Conservation (phyloP, 2,113 vertebrate species). For the Aegypius monachus region DNA sequence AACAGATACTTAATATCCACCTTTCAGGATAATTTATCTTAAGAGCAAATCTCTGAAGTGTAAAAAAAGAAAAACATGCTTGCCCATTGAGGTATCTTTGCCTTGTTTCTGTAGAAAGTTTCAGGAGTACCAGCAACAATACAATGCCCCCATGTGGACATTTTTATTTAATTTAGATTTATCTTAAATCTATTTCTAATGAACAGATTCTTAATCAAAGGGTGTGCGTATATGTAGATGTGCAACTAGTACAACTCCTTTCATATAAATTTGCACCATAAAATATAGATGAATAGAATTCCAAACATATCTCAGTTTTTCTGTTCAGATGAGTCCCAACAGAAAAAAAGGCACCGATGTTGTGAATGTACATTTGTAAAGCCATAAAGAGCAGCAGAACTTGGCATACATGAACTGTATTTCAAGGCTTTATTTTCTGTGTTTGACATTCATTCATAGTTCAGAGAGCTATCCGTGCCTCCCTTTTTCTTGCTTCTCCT, state of each 20-base stretch:
- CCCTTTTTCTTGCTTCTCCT: background rate
- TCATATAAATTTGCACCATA: background rate
- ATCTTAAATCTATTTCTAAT: background rate
- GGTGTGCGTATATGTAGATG: background rate
- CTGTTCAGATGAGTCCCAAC: background rate
- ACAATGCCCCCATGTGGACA: conserved; percentile 57
- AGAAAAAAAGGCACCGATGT: background rate
- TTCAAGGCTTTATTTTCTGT: background rate
- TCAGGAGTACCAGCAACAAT: conserved; percentile 18
- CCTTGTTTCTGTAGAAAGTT: background rate
- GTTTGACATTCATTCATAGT: background rate
- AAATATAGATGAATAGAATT: background rate
- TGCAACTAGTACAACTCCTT: background rate
- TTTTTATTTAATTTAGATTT: background rate
- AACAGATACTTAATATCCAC: background rate
- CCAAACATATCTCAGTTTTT: background rate
- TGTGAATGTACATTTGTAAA: background rate
- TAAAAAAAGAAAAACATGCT: background rate
- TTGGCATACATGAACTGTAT: background rate
- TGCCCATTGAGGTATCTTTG: background rate
- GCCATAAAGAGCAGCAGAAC: background rate
- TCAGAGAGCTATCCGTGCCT: background rate
- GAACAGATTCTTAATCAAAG: background rate
- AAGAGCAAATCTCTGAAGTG: background rate
- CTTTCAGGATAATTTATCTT: background rate